Percentiles rank a stretch among this genome's conserved stretches.
phyloP scores from a whole-genome alignment of 2,113 vertebrate genomes.

The Uria lomvia region DNA sequence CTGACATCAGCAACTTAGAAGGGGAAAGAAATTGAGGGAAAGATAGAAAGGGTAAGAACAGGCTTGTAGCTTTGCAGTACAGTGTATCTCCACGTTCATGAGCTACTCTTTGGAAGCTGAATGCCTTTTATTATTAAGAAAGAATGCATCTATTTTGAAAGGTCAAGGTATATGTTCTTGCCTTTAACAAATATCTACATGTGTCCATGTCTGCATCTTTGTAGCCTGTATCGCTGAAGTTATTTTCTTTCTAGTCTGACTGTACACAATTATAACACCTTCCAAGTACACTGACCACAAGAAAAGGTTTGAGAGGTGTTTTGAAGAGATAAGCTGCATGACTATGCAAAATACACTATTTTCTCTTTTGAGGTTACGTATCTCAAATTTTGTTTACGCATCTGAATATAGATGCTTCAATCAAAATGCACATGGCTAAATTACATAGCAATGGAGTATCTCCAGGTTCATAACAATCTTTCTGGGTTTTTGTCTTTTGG shows the following conservation, averaged over 20 bases:
- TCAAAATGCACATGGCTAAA: background rate
- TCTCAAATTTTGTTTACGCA: background rate
- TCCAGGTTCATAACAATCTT: background rate
- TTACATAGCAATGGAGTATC: background rate
- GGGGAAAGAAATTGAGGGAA: background rate
- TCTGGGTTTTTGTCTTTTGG: background rate
- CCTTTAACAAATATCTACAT: background rate
- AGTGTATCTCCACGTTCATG: background rate
- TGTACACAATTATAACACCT: background rate
- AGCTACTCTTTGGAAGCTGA: background rate
- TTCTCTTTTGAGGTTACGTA: background rate
- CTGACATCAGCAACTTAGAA: background rate
- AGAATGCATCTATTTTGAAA: background rate
- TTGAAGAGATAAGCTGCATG: background rate
- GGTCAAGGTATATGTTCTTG: background rate
- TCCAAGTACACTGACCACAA: background rate
- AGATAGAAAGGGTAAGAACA: background rate
- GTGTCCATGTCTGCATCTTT: background rate
- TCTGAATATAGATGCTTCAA: fast-evolving
- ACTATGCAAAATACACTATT: background rate
- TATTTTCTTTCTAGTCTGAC: background rate
- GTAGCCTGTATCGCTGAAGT: background rate
- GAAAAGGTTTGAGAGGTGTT: background rate
- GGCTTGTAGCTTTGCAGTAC: background rate
- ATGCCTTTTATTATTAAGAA: background rate